Base-by-base conservation (phyloP, 2,113 vertebrate genomes). In the Acanthisitta chloris region DNA sequence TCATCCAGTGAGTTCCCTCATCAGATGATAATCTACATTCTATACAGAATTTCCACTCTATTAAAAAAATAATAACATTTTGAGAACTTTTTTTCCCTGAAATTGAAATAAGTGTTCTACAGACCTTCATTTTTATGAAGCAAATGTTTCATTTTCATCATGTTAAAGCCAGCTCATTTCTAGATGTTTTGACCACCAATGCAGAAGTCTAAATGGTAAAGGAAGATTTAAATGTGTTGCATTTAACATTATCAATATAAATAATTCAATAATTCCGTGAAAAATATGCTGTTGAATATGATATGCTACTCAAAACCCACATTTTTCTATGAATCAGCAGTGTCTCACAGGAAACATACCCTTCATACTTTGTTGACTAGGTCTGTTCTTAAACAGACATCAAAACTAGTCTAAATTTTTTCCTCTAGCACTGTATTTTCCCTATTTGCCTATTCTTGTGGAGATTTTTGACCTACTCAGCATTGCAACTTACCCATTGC, bases 231-330 rank as follows among this genome's bases (percentile, higher is more conserved):
- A 86, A 67, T 24, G 7, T 45, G 71, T 90, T 78, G 10, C 12
- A 10, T 85, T 89, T 88, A 72, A 92, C 59, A 61, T 89, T 71
- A 84, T 57, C 62, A 55, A 59, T 10, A 71, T 14, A 89, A 95
- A 92, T 64, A 86, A 90, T 91, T 89, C 83, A 88, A 67, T 78
- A 88, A 76, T 59, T 84, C 11, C 9, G 43, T 48, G 11, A 59
- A 86, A 88, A 74, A 74, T 52, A 48, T 10, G 17, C 14, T 70
- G 46, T 55, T 73, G 59, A 81, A 71, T 81, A 59, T 78, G 34
- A 79, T 54, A 42, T 34, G 10, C 4, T 58, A 49, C 52, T 81
- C 14, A 87, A 90, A 91, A 67, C 3, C 0, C 17, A 43, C 23
- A 29, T 78, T 73, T 90, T 92, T 80, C 14, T 71, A 34, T 74